Conservation (phyloP, 2,888 invertebrate species). For the Cephus pulcher region DNA sequence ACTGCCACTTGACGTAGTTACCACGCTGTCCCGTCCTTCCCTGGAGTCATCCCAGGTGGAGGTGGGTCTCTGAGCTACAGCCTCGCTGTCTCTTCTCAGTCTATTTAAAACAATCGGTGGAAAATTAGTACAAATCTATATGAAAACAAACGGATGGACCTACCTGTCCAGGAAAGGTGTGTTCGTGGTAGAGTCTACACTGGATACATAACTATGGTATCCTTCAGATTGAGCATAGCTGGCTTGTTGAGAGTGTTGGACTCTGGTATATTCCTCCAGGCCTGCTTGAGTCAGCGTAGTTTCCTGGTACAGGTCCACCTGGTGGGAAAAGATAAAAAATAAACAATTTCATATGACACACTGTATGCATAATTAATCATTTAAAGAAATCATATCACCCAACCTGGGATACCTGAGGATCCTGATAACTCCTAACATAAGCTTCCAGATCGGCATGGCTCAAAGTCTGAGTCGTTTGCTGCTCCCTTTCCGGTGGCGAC, state of each 20-base stretch:
- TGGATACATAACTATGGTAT: constrained; percentile 84
- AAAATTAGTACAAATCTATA: neutral
- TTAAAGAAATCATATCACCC: constrained; percentile 12
- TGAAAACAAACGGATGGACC: neutral
- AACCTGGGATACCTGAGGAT: constrained; percentile 57
- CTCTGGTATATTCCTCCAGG: constrained; percentile 68
- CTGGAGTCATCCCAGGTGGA: constrained; percentile 67
- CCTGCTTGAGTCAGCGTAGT: constrained; percentile 66
- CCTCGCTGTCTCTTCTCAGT: constrained; percentile 73
- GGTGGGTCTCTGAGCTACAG: constrained; percentile 64
- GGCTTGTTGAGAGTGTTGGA: constrained; percentile 76
- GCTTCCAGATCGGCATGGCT: constrained; percentile 79
- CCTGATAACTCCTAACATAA: constrained; percentile 75
- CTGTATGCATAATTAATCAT: neutral
- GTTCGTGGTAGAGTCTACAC: constrained; percentile 76
- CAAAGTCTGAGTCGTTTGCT: constrained; percentile 61
- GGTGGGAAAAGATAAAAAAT: constrained; percentile 26
- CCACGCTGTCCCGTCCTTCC: constrained; percentile 74
- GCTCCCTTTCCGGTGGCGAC: constrained; percentile 78
- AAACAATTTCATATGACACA: constrained; percentile 1
- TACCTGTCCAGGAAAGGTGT: constrained; percentile 82
- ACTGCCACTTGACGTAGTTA: constrained; percentile 72
- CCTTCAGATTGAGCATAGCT: constrained; percentile 85
- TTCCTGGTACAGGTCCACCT: constrained; percentile 62
- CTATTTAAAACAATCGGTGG: constrained; percentile 40